phyloP scores from a whole-genome alignment of 1,140 invertebrate species.

The Monochamus saltuarius region DNA sequence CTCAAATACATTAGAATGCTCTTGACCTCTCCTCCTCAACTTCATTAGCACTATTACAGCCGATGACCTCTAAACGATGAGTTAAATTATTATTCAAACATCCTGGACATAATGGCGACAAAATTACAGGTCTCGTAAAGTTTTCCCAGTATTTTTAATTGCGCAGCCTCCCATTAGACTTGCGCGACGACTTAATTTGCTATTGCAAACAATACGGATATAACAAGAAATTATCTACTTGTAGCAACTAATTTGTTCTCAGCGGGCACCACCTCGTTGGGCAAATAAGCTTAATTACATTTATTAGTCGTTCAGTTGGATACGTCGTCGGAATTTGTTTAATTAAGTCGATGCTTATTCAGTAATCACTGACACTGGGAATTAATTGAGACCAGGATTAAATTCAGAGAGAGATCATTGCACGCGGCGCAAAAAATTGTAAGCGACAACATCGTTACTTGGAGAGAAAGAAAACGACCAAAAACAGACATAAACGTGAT shows the following conservation, averaged over 20 bases:
- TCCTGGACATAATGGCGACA: neutral
- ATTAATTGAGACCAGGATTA: neutral
- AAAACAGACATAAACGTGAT: too few relatives aligned
- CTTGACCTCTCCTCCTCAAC: too few relatives aligned
- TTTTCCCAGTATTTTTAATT: conserved; percentile 1
- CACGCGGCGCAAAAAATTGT: too few relatives aligned
- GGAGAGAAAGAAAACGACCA: too few relatives aligned
- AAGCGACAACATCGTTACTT: too few relatives aligned
- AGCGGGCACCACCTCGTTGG: conserved; percentile 26
- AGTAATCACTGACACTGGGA: conserved; percentile 10
- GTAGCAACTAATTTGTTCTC: conserved; percentile 18
- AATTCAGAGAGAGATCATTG: neutral
- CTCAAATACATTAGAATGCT: too few relatives aligned
- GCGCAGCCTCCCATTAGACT: neutral
- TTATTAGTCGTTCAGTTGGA: conserved; percentile 28
- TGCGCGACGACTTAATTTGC: neutral
- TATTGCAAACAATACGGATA: too few relatives aligned
- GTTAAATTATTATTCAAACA: too few relatives aligned
- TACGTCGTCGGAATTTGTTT: conserved; percentile 27
- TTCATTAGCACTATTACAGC: too few relatives aligned
- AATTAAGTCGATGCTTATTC: conserved; percentile 31
- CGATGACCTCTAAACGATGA: too few relatives aligned
- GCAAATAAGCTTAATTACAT: conserved; percentile 32
- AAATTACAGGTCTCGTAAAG: neutral
- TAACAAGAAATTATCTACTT: too few relatives aligned